A percentile compares a stretch with the other conserved stretches of the same genome.
Conservation (phyloP, 2,113 vertebrate genomes). For the Leptodactylus fuscus region DNA sequence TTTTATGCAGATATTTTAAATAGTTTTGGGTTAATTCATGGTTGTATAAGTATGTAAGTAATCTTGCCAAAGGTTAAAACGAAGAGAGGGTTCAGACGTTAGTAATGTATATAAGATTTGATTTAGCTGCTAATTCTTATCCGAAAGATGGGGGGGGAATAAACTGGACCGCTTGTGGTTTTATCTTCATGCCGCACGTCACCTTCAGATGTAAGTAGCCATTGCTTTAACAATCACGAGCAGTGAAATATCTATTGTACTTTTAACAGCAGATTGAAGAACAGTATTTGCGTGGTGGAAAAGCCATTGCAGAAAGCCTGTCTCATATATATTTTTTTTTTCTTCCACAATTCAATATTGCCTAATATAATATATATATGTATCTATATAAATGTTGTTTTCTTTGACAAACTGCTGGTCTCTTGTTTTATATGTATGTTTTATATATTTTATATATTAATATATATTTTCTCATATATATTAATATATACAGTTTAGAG, state of each 20-base stretch:
- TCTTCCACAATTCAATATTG: slow-evolving; percentile 60
- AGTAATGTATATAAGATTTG: slow-evolving; percentile 84
- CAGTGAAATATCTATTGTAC: slow-evolving; percentile 71
- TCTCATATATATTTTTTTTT: slow-evolving; percentile 66
- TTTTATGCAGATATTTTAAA: slow-evolving; percentile 99
- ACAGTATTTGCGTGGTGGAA: slow-evolving; percentile 77
- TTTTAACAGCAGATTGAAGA: slow-evolving; percentile 70
- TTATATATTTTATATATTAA: slow-evolving; percentile 53
- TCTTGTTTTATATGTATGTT: slow-evolving; percentile 56
- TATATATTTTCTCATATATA: slow-evolving; percentile 44
- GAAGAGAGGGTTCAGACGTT: slow-evolving; percentile 79
- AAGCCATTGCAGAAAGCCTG: slow-evolving; percentile 68
- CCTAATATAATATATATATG: slow-evolving; percentile 67
- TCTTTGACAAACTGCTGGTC: slow-evolving; percentile 39
- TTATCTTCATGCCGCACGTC: slow-evolving; percentile 69
- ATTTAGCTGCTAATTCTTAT: slow-evolving; percentile 80
- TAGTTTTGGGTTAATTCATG: slow-evolving; percentile 92
- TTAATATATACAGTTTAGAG: slow-evolving; percentile 50
- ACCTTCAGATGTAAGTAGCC: slow-evolving; percentile 75
- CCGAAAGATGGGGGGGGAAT: neutral
- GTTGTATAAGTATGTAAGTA: slow-evolving; percentile 92
- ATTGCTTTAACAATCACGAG: slow-evolving; percentile 78
- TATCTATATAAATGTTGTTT: slow-evolving; percentile 73
- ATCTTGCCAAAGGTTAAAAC: slow-evolving; percentile 96
- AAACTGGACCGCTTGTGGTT: slow-evolving; percentile 67